phyloP scores from a whole-genome alignment of 2,797 vertebrate species.

The Anableps anableps region DNA sequence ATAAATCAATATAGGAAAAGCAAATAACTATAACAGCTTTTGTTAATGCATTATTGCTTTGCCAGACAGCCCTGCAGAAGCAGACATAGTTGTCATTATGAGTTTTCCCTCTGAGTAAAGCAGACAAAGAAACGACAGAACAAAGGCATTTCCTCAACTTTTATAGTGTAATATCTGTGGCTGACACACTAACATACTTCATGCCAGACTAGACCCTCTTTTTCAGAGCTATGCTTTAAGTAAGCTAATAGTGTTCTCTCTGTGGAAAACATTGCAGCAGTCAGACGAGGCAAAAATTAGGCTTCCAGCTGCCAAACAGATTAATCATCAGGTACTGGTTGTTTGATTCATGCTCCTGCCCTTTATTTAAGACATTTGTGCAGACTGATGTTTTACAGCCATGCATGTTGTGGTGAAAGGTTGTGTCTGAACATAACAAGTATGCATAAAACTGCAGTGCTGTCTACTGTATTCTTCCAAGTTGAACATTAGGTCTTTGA shows the following conservation, averaged over 20 bases:
- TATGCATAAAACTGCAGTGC: conserved; percentile 66
- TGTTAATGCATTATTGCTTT: conserved; percentile 45
- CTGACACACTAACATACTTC: conserved; percentile 40
- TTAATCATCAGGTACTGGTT: conserved; percentile 74
- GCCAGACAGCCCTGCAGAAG: conserved; percentile 47
- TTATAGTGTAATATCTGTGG: conserved; percentile 7
- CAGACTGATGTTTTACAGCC: conserved; percentile 76
- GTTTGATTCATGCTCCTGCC: conserved; percentile 73
- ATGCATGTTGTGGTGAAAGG: conserved; percentile 73
- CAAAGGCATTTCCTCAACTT: conserved; percentile 52
- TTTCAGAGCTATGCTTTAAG: neutral
- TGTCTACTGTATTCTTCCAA: conserved; percentile 68
- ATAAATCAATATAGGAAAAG: conserved; percentile 12
- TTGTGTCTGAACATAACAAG: conserved; percentile 71
- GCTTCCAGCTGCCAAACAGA: conserved; percentile 53
- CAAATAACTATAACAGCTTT: conserved; percentile 31
- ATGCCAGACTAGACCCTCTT: neutral
- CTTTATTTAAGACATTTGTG: conserved; percentile 74
- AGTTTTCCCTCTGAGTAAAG: conserved; percentile 32
- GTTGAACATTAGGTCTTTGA: conserved; percentile 26
- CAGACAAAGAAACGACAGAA: conserved; percentile 24
- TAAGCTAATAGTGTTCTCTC: conserved; percentile 6
- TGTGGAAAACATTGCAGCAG: conserved; percentile 37
- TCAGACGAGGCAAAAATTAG: conserved; percentile 32
- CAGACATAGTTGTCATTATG: conserved; percentile 48